Percentiles rank a stretch among this genome's conserved stretches.
Evolutionary conservation across 2,888 invertebrate species (phyloP).

Genomic region (Nebria brevicollis): DNA sequence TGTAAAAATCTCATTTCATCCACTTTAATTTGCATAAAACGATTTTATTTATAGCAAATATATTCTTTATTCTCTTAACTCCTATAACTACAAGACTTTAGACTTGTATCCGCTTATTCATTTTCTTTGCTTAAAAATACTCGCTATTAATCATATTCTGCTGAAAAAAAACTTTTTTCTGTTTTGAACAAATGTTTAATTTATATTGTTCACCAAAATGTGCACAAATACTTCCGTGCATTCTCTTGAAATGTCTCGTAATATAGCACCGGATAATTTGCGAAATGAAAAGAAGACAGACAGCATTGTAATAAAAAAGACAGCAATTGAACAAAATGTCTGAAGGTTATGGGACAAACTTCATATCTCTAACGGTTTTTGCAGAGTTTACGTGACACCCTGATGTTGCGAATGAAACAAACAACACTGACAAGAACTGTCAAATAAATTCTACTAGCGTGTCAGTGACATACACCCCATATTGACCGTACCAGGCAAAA

Average conservation of each 20-base stretch:
- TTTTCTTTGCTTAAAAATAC: no score
- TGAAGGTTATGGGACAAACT: conserved; percentile 8
- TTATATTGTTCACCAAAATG: no score
- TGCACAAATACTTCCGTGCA: neutral
- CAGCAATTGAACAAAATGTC: neutral
- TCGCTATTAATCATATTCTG: no score
- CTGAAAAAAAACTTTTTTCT: no score
- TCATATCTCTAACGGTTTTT: conserved; percentile 14
- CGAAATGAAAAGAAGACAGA: neutral
- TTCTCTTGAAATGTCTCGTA: neutral
- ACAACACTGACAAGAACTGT: conserved; percentile 38
- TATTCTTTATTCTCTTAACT: no score
- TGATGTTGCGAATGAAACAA: conserved; percentile 30
- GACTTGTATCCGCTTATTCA: no score
- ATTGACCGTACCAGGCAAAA: conserved; percentile 13
- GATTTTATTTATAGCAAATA: no score
- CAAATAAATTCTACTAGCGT: conserved; percentile 39
- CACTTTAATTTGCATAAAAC: no score
- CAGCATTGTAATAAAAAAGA: neutral
- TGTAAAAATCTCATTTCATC: no score
- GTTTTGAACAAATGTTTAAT: no score
- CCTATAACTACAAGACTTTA: no score
- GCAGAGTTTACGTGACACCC: neutral
- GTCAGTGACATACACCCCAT: conserved; percentile 37
- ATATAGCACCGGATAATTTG: neutral